Evolutionary conservation across 1,140 invertebrate species (phyloP), one percentile per base, ranked within the genome.

Genomic region (Oryzaephilus surinamensis): DNA sequence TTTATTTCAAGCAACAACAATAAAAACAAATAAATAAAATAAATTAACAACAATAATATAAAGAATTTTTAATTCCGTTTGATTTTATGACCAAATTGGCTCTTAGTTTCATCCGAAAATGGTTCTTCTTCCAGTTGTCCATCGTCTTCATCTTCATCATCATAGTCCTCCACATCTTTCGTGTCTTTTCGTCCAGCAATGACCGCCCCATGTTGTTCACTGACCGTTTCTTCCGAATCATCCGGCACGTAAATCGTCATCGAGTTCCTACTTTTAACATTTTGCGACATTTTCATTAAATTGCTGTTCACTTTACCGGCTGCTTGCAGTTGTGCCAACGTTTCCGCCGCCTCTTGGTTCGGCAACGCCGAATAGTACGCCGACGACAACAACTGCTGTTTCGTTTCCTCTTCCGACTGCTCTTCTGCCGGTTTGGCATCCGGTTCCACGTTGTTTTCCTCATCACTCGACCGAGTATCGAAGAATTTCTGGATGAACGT

Each of bases 261-360:
- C 1, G 63, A 56, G 33, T 48, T 47, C 32, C 57, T 57, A 10
- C 51, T 32, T 19, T 46, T 32, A 1, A 36, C 37, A 24, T 52
- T 32, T 24, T 32, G 34, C 5, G 17, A 24, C 6, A 47, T 32
- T 12, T 53, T 34, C 48, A 52, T 51, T 10, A 51, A 39, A 32
- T 51, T 53, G 11, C 38, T 57, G 24, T 57, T 54, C 6, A 56
- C 32, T 38, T 68, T 66, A n/a, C 67, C 69, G 11, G 69, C 67
- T 10, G 66, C 63, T 36, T 71, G 69, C 3, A 73, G 43, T 0
- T 64, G 60, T 2, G 69, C 67, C 16, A 73, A 53, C 33, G 66
- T 62, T 33, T 73, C 69, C 2, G 70, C 69, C 0, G 66, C 59
- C 28, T 73, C 64, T 34, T 62, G 61, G 42, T 63, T 70, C 0